A percentile compares a stretch with the other conserved stretches of the same genome.
Conservation (phyloP, 2,113 vertebrate species). For the Chloropsis cyanopogon region DNA sequence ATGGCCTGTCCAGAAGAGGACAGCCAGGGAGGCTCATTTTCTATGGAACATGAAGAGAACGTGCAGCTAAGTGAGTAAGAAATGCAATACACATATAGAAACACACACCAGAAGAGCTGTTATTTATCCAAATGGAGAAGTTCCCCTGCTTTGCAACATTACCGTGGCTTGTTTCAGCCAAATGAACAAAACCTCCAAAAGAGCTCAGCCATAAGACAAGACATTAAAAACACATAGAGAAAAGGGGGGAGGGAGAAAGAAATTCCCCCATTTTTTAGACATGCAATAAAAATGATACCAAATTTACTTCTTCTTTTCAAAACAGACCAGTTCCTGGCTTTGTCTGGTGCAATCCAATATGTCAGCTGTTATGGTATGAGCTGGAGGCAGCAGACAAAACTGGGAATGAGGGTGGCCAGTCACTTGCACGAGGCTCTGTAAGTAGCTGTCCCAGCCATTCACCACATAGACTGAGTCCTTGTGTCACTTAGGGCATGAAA, state of each 20-base stretch:
- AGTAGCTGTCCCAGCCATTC: background rate
- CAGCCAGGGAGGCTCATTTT: background rate
- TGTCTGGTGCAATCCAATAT: background rate
- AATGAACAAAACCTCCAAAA: background rate
- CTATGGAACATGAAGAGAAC: fast-evolving
- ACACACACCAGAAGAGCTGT: background rate
- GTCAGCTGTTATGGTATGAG: background rate
- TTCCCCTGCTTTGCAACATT: background rate
- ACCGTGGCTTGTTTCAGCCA: background rate
- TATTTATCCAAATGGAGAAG: background rate
- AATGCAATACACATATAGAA: background rate
- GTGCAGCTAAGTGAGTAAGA: background rate
- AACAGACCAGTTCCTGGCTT: background rate
- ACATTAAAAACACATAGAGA: background rate
- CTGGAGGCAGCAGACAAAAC: background rate
- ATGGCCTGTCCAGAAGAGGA: fast-evolving
- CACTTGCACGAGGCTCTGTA: background rate
- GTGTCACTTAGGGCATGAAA: background rate
- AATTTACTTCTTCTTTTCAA: background rate
- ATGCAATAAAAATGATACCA: background rate
- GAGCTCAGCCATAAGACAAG: background rate
- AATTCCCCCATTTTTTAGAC: background rate
- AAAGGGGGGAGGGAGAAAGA: fast-evolving
- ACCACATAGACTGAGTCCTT: background rate
- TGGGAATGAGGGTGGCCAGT: background rate